These are phyloP conservation scores for Esox masquinongy DNA, from an alignment of 2,797 vertebrate genomes.

Conservation along the genomic window DNA sequence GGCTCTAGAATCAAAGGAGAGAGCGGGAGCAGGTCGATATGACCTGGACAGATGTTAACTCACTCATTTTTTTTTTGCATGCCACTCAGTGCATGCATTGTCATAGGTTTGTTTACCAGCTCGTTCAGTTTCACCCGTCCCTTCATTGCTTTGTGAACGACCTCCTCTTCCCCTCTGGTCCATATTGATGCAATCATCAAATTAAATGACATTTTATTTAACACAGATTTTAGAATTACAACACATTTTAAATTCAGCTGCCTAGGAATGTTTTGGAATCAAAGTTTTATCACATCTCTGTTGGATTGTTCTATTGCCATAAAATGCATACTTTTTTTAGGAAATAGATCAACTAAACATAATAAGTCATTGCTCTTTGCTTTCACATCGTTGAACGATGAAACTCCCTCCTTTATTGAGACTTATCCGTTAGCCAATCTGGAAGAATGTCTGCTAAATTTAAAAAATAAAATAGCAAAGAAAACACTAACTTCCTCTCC, in stretches of 20 bases:
- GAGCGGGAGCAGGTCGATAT: constrained; percentile 32
- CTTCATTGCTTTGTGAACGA: no score
- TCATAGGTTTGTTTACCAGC: constrained; percentile 35
- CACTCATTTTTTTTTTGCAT: constrained; percentile 52
- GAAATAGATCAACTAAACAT: background rate
- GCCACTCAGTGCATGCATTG: constrained; percentile 51
- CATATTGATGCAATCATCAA: no score
- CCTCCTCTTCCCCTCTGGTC: no score
- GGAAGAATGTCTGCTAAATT: no score
- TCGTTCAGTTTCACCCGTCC: no score
- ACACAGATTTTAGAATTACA: no score
- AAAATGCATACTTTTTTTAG: background rate
- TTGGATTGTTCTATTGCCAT: background rate
- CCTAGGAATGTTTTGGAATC: no score
- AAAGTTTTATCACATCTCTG: no score
- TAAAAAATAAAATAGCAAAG: no score
- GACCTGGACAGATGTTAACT: constrained; percentile 51
- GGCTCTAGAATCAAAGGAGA: constrained; percentile 54
- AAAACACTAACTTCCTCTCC: constrained; percentile 27
- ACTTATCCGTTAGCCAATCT: no score
- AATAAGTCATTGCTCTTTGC: background rate
- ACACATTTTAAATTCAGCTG: no score
- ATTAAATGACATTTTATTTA: no score
- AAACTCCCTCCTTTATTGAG: background rate
- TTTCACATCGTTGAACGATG: background rate